Percentiles rank a stretch among this genome's conserved stretches.
Conservation (phyloP, 1,140 invertebrate genomes). For the Drosophila serrata region DNA sequence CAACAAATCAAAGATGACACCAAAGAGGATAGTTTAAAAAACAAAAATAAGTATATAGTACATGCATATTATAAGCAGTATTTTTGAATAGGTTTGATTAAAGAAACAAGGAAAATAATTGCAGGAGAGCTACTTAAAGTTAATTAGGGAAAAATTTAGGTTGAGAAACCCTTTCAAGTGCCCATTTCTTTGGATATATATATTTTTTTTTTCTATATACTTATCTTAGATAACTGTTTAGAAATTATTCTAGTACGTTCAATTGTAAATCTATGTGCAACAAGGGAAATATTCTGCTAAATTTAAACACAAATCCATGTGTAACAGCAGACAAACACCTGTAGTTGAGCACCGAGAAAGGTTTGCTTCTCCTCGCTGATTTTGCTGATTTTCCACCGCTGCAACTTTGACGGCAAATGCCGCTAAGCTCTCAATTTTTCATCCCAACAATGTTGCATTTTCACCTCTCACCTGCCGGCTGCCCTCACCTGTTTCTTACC, state of each 20-base stretch:
- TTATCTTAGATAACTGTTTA: too few species aligned
- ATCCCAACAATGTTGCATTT: constrained; percentile 61
- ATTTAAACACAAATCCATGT: constrained; percentile 18
- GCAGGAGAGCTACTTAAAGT: not conserved
- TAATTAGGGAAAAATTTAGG: too few species aligned
- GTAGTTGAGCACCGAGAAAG: constrained; percentile 36
- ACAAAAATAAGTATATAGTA: not conserved
- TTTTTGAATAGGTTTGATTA: not conserved
- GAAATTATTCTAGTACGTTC: too few species aligned
- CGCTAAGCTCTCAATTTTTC: constrained; percentile 39
- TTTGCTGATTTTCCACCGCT: constrained; percentile 33
- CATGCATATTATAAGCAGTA: not conserved
- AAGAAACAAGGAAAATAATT: not conserved
- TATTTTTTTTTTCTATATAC: not conserved
- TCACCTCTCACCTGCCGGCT: constrained; percentile 3
- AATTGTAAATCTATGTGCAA: too few species aligned
- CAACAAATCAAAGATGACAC: constrained; percentile 3
- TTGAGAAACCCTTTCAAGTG: too few species aligned
- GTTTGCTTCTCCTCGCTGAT: constrained; percentile 20
- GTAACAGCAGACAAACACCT: constrained; percentile 54
- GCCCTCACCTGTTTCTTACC: not conserved
- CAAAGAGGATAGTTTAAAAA: constrained; percentile 32
- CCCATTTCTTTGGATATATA: too few species aligned
- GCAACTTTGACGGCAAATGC: constrained; percentile 12
- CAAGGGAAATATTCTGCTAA: constrained; percentile 4